Base-by-base conservation (phyloP, 1,140 invertebrate genomes). In the Drosophila watanabei region DNA sequence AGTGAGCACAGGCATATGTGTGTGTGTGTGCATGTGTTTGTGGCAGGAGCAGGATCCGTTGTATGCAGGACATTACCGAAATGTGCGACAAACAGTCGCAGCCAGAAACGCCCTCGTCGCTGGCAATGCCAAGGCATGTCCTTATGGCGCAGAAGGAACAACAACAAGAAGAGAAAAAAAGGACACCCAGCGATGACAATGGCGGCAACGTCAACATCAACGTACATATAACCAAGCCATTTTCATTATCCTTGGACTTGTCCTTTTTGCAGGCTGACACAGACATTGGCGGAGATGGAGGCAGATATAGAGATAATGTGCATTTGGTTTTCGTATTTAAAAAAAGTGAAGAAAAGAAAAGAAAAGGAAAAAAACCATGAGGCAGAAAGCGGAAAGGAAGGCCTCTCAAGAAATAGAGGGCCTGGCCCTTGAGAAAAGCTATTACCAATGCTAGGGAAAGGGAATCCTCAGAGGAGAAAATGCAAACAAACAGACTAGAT, bases 191-290 rank as follows among this genome's bases (percentile, higher is more conserved):
- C 68, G 69, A 59, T 43, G 68, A 82, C 76, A 87, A 80, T 73
- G 64, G 56, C 59, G 78, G 68, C 76, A 79, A 48, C 57, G 58
- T 35, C 73, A 78, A 69, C 71, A 75, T 54, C 62, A 60, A 75
- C 70, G 59, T 43, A 66, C 57, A 77, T 28, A 79, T 57, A 72
- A 75, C 56, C 56, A 37, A 39, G 62, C 66, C 78, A 85, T 90
- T 88, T 81, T 88, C 81, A 89, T 85, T 88, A 89, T 88, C 78
- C 85, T 89, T 85, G 86, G 81, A 75, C 77, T 80, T 84, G 75
- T 72, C 60, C 68, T 75, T 79, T 79, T 79, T 32, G 57, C 73
- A 77, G 76, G 46, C 76, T 61, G 52, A 77, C 39, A 77, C 54
- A 65, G 71, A 75, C 72, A 56, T 61, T 39, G 75, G 51, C 64